A percentile compares a stretch with the other conserved stretches of the same genome.
Conservation (phyloP, 2,113 vertebrate genomes). For the Cheilinus undulatus region DNA sequence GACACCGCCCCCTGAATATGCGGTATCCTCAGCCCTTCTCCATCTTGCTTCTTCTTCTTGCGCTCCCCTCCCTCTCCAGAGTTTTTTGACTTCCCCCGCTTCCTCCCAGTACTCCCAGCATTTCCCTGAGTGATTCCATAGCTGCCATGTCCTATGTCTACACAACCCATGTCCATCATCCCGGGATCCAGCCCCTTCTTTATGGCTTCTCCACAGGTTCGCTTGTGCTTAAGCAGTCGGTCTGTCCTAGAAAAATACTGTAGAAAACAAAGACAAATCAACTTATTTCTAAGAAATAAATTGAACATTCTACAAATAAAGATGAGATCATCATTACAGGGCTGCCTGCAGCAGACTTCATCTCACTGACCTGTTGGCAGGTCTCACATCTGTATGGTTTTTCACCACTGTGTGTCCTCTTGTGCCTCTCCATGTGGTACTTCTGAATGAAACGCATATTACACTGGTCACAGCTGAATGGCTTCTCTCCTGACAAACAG, state of each 20-base stretch:
- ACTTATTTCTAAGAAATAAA: not conserved
- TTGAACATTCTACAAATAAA: not conserved
- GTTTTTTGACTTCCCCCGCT: slow-evolving; percentile 92
- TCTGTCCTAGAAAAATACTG: slow-evolving; percentile 99
- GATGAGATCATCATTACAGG: not conserved
- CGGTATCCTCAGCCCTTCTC: slow-evolving; percentile 31
- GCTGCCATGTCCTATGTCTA: slow-evolving; percentile 89
- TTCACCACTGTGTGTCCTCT: slow-evolving; percentile 99
- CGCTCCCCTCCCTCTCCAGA: slow-evolving; percentile 87
- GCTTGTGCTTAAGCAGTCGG: slow-evolving; percentile 98
- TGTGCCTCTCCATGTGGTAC: slow-evolving; percentile 99
- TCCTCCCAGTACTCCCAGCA: slow-evolving; percentile 87
- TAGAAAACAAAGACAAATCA: slow-evolving; percentile 20
- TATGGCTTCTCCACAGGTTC: slow-evolving; percentile 95
- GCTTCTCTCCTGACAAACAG: slow-evolving; percentile 90
- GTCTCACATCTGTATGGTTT: slow-evolving; percentile 99
- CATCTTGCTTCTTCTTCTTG: slow-evolving; percentile 87
- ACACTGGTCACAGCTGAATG: slow-evolving; percentile 98
- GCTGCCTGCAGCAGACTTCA: not conserved
- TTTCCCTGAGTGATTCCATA: slow-evolving; percentile 94
- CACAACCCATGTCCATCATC: slow-evolving; percentile 85
- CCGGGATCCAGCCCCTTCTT: slow-evolving; percentile 91
- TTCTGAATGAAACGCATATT: slow-evolving; percentile 99
- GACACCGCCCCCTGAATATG: slow-evolving; percentile 76
- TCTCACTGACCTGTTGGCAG: slow-evolving; percentile 90